Base-by-base conservation (phyloP, 35 echinoderm and acorn worm species). In the Ptychodera flava region DNA sequence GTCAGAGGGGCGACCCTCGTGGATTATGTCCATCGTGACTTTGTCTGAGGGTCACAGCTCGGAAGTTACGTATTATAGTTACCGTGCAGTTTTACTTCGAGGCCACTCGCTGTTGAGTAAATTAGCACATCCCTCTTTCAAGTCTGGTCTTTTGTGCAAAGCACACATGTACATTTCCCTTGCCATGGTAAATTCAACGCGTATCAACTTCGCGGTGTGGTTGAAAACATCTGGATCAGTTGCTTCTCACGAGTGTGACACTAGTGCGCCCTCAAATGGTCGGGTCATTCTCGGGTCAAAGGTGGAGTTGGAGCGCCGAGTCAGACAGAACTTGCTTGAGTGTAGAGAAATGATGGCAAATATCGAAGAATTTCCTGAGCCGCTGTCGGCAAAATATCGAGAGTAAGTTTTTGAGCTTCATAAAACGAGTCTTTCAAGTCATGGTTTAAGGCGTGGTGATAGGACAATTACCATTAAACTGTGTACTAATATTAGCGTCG, bases 31-130 rank as follows among this genome's bases (percentile, higher is more conserved):
- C 16, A 38, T 37, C 30, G 1, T 14, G 14, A 15, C 14, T 77
- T 30, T 77, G 30, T 77, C 29, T n/a, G 16, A 52, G 27, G 16
- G 30, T 1, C 28, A 12, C 36, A 29, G n/a, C 16, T 85, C 1
- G 16, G n/a, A n/a, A n/a, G n/a, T n/a, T n/a, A n/a, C n/a, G n/a
- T n/a, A n/a, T n/a, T n/a, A n/a, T n/a, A n/a, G n/a, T 92, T 86
- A 95, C 95, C 95, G 93, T 45, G 92, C 89, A 16, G 95, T 85
- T 86, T 93, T 91, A 86, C 95, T 97, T 85, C 95, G 78, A 35
- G 91, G 83, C 95, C 95, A 97, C 80, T 97, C 91, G 78, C 87
- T 88, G 35, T 97, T 97, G 53, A 97, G 84, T 34, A 97, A 34
- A 0, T 87, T 37, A 28, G 91, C 86, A 88, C 95, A 93, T 27